Percentiles rank a stretch among this genome's conserved stretches.
These are phyloP conservation scores for Urechis unicinctus DNA, from an alignment of 2,888 invertebrate species.

Conservation along the genomic window DNA sequence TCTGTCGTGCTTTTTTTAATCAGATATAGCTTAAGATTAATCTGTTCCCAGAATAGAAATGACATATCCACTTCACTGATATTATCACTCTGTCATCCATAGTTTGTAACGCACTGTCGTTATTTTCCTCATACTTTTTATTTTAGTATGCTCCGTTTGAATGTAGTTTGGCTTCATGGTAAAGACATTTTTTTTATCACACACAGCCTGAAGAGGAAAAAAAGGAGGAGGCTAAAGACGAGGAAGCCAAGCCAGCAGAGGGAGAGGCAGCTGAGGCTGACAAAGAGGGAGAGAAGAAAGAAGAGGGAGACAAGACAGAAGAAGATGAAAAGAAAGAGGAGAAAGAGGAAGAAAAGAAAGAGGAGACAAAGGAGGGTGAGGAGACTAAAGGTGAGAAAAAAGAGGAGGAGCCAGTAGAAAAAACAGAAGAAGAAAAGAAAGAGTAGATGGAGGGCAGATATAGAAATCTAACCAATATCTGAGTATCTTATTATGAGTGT, in stretches of 20 bases:
- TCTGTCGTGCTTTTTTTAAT: neutral
- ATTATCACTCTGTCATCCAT: too few relatives aligned
- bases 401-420: conserved; percentile 6
- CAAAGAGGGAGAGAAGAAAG: conserved; percentile 6
- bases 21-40: neutral
- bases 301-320: conserved; percentile 9
- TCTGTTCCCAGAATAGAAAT: neutral
- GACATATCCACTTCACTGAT: too few relatives aligned
- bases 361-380: conserved; percentile 10
- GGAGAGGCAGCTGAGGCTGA: conserved; percentile 13
- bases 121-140: too few relatives aligned
- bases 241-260: conserved; percentile 6
- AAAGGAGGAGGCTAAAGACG: conserved; percentile 3
- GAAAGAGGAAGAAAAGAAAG: conserved; percentile 7
- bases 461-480: too few relatives aligned
- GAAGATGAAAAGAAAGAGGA: conserved; percentile 9
- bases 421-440: conserved; percentile 8
- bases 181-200: too few relatives aligned
- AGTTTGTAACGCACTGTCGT: too few relatives aligned
- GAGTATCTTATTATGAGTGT: too few relatives aligned
- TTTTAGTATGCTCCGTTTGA: too few relatives aligned
- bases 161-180: too few relatives aligned
- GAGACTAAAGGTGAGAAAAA: conserved; percentile 11
- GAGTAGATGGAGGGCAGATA: too few relatives aligned
- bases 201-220: conserved; percentile 4